These are phyloP conservation scores for Procambarus virginalis DNA, from an alignment of 1,140 invertebrate species.

Conservation along the genomic window DNA sequence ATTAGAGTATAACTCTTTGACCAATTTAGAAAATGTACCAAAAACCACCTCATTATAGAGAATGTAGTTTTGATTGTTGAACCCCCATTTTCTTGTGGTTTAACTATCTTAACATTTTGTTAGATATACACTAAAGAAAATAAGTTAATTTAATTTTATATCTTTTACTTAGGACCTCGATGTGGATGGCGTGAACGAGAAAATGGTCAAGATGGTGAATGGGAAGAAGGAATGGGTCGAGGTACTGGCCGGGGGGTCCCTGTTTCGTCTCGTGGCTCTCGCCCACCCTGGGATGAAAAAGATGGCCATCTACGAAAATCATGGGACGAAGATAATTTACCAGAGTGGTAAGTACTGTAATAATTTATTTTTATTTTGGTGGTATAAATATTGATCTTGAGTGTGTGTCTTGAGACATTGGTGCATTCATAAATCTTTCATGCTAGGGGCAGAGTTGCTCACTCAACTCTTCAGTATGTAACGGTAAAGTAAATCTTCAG, in stretches of 20 bases:
- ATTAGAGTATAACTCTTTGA: no score
- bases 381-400: no score
- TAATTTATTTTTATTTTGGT: not conserved
- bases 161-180: slow-evolving; percentile 36
- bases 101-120: not conserved
- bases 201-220: slow-evolving; percentile 72
- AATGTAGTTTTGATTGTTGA: not conserved
- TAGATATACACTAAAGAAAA: not conserved
- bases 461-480: no score
- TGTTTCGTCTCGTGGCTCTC: slow-evolving; percentile 28
- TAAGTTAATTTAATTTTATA: not conserved
- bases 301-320: slow-evolving; percentile 69
- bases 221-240: slow-evolving; percentile 73
- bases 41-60: not conserved
- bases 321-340: slow-evolving; percentile 79
- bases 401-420: no score
- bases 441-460: no score
- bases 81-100: not conserved
- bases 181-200: slow-evolving; percentile 81
- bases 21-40: not conserved
- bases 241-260: slow-evolving; percentile 53
- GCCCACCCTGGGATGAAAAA: slow-evolving; percentile 68
- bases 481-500: no score
- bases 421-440: no score
- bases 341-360: slow-evolving; percentile 79